Percentiles rank a stretch among this genome's conserved stretches.
phyloP scores from a whole-genome alignment of 1,140 invertebrate genomes.

The Heliconius eleuchia region DNA sequence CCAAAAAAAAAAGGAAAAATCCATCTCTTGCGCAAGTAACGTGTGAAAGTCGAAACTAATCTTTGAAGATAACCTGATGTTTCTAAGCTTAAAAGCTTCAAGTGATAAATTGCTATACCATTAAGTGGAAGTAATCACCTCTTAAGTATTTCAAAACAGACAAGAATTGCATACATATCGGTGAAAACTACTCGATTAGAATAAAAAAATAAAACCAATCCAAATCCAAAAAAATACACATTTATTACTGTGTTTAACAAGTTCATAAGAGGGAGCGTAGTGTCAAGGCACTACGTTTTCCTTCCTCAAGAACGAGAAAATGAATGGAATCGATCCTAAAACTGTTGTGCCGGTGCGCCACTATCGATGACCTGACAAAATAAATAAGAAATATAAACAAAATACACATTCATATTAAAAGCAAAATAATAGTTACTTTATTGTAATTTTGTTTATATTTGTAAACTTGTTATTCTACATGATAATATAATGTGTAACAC shows the following conservation, averaged over 20 bases:
- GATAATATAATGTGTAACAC: too few species aligned
- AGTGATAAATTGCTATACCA: constrained; percentile 60
- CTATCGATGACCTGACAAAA: too few species aligned
- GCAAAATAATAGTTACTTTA: too few species aligned
- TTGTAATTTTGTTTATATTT: too few species aligned
- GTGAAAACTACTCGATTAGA: neutral
- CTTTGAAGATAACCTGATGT: constrained; percentile 47
- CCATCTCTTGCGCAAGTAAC: constrained; percentile 41
- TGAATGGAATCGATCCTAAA: neutral
- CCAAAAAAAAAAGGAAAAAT: constrained; percentile 42
- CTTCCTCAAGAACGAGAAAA: too few species aligned
- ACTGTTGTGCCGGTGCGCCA: neutral
- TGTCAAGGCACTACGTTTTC: too few species aligned
- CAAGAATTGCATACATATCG: constrained; percentile 24
- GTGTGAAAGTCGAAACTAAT: constrained; percentile 62
- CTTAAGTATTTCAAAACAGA: constrained; percentile 22
- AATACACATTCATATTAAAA: too few species aligned
- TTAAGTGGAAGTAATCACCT: constrained; percentile 43
- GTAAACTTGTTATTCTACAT: too few species aligned
- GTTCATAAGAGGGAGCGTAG: too few species aligned
- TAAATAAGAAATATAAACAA: too few species aligned
- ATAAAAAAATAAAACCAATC: neutral
- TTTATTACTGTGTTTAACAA: too few species aligned
- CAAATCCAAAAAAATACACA: neutral
- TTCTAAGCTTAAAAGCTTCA: constrained; percentile 61